Percentiles rank a stretch among this genome's conserved stretches.
Conservation (phyloP, 2,888 invertebrate genomes). For the Cantharis lateralis region DNA sequence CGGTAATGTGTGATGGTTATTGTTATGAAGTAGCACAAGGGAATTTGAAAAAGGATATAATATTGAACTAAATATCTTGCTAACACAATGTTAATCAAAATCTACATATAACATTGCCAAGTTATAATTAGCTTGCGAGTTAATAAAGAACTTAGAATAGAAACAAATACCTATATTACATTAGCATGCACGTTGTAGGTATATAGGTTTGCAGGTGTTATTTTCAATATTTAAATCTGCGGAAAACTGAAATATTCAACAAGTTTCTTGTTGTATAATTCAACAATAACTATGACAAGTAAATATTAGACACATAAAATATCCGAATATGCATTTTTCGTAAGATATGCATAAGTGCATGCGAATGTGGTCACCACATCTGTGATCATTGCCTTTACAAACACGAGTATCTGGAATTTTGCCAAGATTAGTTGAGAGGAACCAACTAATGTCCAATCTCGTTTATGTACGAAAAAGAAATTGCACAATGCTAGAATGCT, state of each 20-base stretch:
- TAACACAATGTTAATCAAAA: slow-evolving; percentile 5
- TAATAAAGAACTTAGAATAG: not conserved
- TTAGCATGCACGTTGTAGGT: no score
- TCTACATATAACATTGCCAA: not conserved
- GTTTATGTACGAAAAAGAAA: slow-evolving; percentile 14
- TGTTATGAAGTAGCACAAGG: slow-evolving; percentile 34
- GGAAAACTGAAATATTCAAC: not conserved
- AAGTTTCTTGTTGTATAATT: not conserved
- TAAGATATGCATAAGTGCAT: not conserved
- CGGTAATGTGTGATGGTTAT: slow-evolving; percentile 42
- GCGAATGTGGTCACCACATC: slow-evolving; percentile 18
- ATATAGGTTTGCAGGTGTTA: no score
- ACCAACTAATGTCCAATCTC: slow-evolving; percentile 21
- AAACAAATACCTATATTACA: not conserved
- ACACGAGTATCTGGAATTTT: slow-evolving; percentile 18
- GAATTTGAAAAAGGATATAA: slow-evolving; percentile 24
- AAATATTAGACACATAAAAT: not conserved
- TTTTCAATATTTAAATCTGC: no score
- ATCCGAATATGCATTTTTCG: not conserved
- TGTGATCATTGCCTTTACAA: slow-evolving; percentile 23
- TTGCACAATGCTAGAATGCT: not conserved
- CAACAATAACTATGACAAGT: not conserved
- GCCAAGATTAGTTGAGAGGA: slow-evolving; percentile 27
- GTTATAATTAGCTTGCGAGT: not conserved
- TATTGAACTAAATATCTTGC: slow-evolving; percentile 32